These are phyloP conservation scores for Agriopis leucophaearia DNA, from an alignment of 2,888 invertebrate species.

Conservation along the genomic window DNA sequence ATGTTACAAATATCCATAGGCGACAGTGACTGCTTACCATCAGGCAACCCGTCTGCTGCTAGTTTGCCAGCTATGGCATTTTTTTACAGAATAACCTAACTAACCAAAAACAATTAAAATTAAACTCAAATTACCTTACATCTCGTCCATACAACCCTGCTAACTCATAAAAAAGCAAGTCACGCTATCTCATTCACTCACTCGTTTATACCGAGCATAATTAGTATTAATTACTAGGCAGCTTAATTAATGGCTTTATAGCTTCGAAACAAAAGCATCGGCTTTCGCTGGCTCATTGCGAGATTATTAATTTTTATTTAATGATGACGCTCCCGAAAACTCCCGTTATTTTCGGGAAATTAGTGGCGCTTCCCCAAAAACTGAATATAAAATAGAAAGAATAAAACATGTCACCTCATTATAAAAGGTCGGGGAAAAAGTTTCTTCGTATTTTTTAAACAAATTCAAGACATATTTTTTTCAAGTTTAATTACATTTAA, in stretches of 20 bases:
- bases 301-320: slow-evolving; percentile 60
- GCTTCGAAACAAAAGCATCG: slow-evolving; percentile 60
- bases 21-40: too few relatives aligned
- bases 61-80: too few relatives aligned
- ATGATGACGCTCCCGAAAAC: slow-evolving; percentile 35
- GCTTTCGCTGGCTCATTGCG: slow-evolving; percentile 57
- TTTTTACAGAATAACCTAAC: background rate
- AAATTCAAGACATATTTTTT: too few relatives aligned
- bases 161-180: slow-evolving; percentile 55
- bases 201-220: slow-evolving; percentile 61
- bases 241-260: slow-evolving; percentile 60
- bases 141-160: slow-evolving; percentile 3
- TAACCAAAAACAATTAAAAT: background rate
- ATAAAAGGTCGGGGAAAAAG: too few relatives aligned
- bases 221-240: slow-evolving; percentile 73
- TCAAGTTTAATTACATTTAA: too few relatives aligned
- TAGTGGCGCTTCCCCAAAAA: background rate
- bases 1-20: too few relatives aligned
- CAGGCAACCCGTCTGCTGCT: too few relatives aligned
- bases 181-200: slow-evolving; percentile 71
- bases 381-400: too few relatives aligned
- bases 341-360: slow-evolving; percentile 6
- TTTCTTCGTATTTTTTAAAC: too few relatives aligned
- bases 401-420: slow-evolving; percentile 27
- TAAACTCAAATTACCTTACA: slow-evolving; percentile 16